A percentile compares a stretch with the other conserved stretches of the same genome.
Evolutionary conservation across 2,797 vertebrate genomes (phyloP).

Genomic region (Rhinophrynus dorsalis): DNA sequence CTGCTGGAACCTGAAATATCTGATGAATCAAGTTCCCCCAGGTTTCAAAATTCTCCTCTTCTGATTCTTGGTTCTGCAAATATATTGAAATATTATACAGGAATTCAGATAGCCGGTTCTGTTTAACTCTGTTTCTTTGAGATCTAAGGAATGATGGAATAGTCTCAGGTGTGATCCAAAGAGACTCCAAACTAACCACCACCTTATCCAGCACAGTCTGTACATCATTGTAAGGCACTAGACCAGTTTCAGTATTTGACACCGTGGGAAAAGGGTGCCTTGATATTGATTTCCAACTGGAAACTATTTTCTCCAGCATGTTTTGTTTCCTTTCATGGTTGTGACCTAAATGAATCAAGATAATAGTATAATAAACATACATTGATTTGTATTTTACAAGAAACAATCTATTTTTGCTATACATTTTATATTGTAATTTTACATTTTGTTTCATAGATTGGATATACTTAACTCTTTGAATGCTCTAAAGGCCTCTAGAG

Average conservation of each 20-base stretch:
- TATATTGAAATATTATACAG: constrained; percentile 84
- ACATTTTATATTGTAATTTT: no score
- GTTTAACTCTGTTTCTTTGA: not conserved
- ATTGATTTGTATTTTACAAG: no score
- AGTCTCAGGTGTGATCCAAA: constrained; percentile 64
- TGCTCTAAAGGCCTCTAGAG: no score
- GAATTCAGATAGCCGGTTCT: constrained; percentile 72
- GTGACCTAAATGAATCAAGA: constrained; percentile 55
- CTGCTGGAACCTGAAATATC: constrained; percentile 69
- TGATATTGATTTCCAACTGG: not conserved
- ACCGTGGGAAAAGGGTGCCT: not conserved
- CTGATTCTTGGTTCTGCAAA: constrained; percentile 67
- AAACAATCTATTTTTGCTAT: no score
- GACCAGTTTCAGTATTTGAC: not conserved
- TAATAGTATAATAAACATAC: not conserved
- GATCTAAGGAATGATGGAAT: not conserved
- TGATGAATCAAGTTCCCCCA: constrained; percentile 75
- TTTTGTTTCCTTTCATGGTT: constrained; percentile 58
- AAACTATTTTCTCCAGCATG: not conserved
- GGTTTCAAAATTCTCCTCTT: constrained; percentile 63
- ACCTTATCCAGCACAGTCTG: constrained; percentile 65
- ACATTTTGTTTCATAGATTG: no score
- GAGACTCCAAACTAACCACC: constrained; percentile 68
- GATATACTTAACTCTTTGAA: no score
- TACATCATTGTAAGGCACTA: not conserved